phyloP scores from a whole-genome alignment of 2,113 vertebrate genomes.

The Chamaetylas fuelleborni region DNA sequence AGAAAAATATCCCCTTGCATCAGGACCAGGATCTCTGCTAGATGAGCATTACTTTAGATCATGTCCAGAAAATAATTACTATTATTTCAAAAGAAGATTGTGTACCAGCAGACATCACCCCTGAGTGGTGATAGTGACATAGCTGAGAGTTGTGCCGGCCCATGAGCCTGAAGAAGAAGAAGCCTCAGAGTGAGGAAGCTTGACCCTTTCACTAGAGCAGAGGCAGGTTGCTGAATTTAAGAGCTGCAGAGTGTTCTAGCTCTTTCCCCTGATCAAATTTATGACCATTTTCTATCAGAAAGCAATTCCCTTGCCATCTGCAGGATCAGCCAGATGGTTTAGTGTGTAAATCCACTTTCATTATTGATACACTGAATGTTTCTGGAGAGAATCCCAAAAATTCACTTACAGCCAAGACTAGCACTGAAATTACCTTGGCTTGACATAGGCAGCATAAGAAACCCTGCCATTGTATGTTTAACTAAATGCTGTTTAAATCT shows the following conservation, averaged over 20 bases:
- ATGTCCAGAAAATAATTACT: not conserved
- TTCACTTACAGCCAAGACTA: not conserved
- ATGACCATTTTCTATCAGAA: not conserved
- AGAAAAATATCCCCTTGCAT: not conserved
- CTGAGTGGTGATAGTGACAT: not conserved
- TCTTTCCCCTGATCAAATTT: not conserved
- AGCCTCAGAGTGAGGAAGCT: not conserved
- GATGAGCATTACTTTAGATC: not conserved
- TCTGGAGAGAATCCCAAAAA: not conserved
- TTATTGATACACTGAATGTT: not conserved
- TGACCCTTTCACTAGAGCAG: too few species aligned
- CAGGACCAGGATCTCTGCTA: not conserved
- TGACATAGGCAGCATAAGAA: not conserved
- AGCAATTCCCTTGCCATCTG: not conserved
- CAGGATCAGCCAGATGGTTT: not conserved
- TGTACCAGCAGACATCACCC: too few species aligned
- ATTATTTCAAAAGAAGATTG: not conserved
- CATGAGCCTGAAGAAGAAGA: not conserved
- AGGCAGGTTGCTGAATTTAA: not conserved
- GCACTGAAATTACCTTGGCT: not conserved
- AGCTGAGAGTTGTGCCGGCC: not conserved
- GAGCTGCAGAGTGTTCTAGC: not conserved
- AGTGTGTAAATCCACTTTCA: not conserved
- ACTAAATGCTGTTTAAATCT: not conserved
- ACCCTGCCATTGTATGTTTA: not conserved